Conservation (phyloP, 2,888 invertebrate species). For the Tiphia femorata region DNA sequence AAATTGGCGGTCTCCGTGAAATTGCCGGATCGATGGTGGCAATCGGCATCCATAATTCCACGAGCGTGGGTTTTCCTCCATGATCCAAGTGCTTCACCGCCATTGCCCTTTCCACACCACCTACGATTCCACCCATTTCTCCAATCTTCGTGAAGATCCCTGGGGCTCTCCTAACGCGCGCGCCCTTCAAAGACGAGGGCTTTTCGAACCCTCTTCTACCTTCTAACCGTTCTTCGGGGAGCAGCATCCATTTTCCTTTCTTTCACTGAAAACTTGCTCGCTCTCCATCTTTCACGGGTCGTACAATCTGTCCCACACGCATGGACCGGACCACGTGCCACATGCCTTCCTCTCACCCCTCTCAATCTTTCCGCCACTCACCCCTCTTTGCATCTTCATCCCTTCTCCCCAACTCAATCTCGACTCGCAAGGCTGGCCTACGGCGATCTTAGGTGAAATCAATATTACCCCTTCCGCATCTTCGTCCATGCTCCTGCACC, state of each 20-base stretch:
- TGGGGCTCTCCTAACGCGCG: no score
- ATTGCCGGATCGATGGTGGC: slow-evolving; percentile 48
- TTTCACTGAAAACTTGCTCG: no score
- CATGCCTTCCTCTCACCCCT: not conserved
- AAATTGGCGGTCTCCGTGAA: slow-evolving; percentile 50
- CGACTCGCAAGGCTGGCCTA: slow-evolving; percentile 34
- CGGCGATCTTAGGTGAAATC: slow-evolving; percentile 40
- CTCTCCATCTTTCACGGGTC: no score
- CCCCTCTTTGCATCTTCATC: not conserved
- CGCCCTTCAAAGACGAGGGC: no score
- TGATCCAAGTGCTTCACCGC: slow-evolving; percentile 13
- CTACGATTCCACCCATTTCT: not conserved
- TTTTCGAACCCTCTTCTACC: no score
- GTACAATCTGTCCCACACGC: no score
- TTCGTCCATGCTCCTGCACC: slow-evolving; percentile 13
- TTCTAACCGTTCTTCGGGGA: no score
- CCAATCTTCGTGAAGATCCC: not conserved
- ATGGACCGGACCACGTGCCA: no score
- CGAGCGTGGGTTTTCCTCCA: slow-evolving; percentile 16
- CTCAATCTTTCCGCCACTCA: not conserved
- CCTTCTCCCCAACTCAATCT: slow-evolving; percentile 34
- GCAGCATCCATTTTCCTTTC: no score
- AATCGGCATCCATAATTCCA: slow-evolving; percentile 49
- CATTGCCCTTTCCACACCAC: slow-evolving; percentile 12
- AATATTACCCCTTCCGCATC: slow-evolving; percentile 27